Base-by-base conservation (phyloP, 2,113 vertebrate species). In the Dromaius novaehollandiae region DNA sequence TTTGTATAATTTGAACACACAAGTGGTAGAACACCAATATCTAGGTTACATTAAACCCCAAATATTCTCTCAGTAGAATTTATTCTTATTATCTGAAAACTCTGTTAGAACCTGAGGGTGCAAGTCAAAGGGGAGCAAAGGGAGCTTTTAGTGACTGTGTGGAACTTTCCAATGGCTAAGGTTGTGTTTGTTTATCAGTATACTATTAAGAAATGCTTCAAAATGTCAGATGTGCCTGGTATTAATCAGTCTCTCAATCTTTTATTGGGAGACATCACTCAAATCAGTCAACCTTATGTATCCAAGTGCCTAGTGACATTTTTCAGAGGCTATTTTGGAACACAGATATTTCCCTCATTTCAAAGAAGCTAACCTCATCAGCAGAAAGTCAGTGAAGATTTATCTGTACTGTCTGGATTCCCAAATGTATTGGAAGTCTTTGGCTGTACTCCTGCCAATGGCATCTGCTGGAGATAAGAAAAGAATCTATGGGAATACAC, bases 301-400 rank as follows among this genome's bases (percentile, higher is more conserved):
- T 55, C 50, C 78, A 69, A 44, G 34, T 44, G n/a, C 70, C 56
- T 77, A 63, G 28, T 85, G 94, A 84, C 44, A 96, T 91, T 95
- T 97, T 92, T 96, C 84, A 92, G 74, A 69, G 22, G n/a, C 74
- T 92, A 24, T 95, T 95, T 91, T 89, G 63, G 75, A 95, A 69
- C 74, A 74, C 18, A 82, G 66, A 9, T 89, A 87, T 82, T 82
- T 91, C 30, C 25, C 32, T 63, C 22, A 32, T 85, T 95, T 93
- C 66, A 55, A n/a, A 89, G 90, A 89, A 74, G 70, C 61, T 87
- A 94, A 92, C 63, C 48, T 96, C 81, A 90, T 93, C 83, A 89
- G 26, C 56, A 93, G 74, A 87, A 84, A 89, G 32, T 80, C 73
- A 94, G 77, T 87, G 66, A 95, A 93, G 76, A 95, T 95, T 96